Evolutionary conservation across 2,113 vertebrate genomes (phyloP), one percentile per base, ranked within the genome.

Genomic region (Melanocharis versteri): DNA sequence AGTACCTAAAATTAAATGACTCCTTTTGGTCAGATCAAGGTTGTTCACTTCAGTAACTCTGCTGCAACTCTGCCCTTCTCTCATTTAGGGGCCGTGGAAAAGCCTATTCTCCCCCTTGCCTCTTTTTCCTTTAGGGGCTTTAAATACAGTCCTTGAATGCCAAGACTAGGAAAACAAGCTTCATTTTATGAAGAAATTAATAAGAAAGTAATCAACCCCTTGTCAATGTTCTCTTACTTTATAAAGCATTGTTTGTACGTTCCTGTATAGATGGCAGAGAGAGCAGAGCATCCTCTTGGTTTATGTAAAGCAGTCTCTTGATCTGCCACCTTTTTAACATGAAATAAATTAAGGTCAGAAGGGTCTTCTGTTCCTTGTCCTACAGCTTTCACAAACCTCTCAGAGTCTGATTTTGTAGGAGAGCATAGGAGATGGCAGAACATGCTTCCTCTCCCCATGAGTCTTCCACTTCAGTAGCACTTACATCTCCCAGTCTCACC

Each of bases 1-100:
- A 98, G 96, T 95, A 97, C 97, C 98, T 98, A 97, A 98, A 98
- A 96, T 94, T 96, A 95, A 93, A 96, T 61, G 44, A 72, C 96
- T 97, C 78, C 92, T 97, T 84, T 94, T 93, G 94, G 96, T 96
- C 80, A 50, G 97, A 93, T 95, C 90, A 66, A 93, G 95, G 93
- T 94, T 97, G 97, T 97, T 98, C 97, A 97, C 94, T 96, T 97
- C 96, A 97, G 93, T 96, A 95, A 96, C 68, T 97, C 94, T 39
- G 65, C 87, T 96, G 93, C 90, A 96, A 24, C 75, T 85, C 48
- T 93, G 54, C 87, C 89, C 93, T 96, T 91, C 84, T 94, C 83
- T 96, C 85, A 50, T 95, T 94, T 68, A 84, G 91, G 78, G 93
- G 60, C 87, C 16, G 0, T 83, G 90, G 76, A 93, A 94, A 94